Conservation (phyloP, 1,140 invertebrate species). For the Drosophila ananassae region DNA sequence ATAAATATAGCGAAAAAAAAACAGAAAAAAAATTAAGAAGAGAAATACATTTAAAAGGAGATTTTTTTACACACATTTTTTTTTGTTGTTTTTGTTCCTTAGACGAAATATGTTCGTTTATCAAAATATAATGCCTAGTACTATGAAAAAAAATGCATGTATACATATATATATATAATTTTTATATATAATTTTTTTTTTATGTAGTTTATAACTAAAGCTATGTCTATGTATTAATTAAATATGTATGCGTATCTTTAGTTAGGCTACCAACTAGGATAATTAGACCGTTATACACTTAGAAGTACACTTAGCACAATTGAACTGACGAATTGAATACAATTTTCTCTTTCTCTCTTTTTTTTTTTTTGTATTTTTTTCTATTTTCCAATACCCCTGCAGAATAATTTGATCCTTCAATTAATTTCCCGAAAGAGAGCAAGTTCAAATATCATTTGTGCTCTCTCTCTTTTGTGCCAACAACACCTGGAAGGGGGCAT, state of each 20-base stretch:
- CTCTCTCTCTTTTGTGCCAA: too few relatives aligned
- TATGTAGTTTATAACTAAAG: slow-evolving; percentile 18
- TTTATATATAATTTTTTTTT: too few relatives aligned
- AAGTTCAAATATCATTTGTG: too few relatives aligned
- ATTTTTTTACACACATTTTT: slow-evolving; percentile 1
- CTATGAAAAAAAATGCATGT: slow-evolving; percentile 53
- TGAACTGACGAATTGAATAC: slow-evolving; percentile 60
- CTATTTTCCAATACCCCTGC: too few relatives aligned
- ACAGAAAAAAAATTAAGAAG: not conserved
- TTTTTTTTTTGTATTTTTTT: not conserved
- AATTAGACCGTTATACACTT: slow-evolving; percentile 74
- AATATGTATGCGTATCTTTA: slow-evolving; percentile 42
- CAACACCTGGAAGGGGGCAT: too few relatives aligned
- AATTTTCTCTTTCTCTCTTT: slow-evolving; percentile 12
- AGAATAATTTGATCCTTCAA: not conserved
- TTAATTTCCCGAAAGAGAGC: too few relatives aligned
- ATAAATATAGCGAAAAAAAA: slow-evolving; percentile 50
- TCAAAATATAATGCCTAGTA: slow-evolving; percentile 62
- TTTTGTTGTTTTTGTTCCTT: slow-evolving; percentile 9
- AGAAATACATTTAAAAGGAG: slow-evolving; percentile 1
- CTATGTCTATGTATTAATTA: slow-evolving; percentile 51
- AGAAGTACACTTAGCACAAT: slow-evolving; percentile 79
- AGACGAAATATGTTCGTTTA: slow-evolving; percentile 49
- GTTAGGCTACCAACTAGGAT: slow-evolving; percentile 63
- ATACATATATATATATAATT: slow-evolving; percentile 26